Percentiles rank a stretch among this genome's conserved stretches.
phyloP scores from a whole-genome alignment of 2,888 invertebrate genomes.

The Augiades crinisus region DNA sequence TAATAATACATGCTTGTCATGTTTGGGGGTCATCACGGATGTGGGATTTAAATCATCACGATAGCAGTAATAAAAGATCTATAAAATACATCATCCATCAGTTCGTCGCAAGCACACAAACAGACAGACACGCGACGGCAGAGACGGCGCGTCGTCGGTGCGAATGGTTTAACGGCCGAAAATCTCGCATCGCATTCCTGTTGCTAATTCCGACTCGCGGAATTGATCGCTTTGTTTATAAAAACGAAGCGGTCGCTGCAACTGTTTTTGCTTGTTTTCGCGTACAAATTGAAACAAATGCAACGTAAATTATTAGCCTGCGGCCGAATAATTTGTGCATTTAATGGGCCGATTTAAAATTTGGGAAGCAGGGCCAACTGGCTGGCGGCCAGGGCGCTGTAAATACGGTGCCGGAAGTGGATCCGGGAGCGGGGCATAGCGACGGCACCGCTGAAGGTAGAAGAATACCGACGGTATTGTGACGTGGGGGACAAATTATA shows the following conservation, averaged over 20 bases:
- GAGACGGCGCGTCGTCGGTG: not conserved
- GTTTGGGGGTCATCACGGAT: too few relatives aligned
- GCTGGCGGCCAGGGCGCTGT: slow-evolving; percentile 54
- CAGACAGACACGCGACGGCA: not conserved
- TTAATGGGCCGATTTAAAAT: slow-evolving; percentile 48
- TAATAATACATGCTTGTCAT: too few relatives aligned
- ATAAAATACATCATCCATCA: too few relatives aligned
- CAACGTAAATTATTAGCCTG: slow-evolving; percentile 45
- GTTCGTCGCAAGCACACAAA: not conserved
- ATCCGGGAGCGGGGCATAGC: slow-evolving; percentile 35
- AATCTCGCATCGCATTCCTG: slow-evolving; percentile 19
- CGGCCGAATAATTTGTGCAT: slow-evolving; percentile 55
- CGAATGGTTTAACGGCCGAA: not conserved
- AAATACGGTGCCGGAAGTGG: slow-evolving; percentile 60
- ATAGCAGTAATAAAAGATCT: too few relatives aligned
- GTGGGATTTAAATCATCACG: too few relatives aligned
- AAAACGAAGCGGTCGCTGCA: slow-evolving; percentile 36
- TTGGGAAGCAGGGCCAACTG: slow-evolving; percentile 62
- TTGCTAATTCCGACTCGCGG: slow-evolving; percentile 34
- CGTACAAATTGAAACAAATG: slow-evolving; percentile 45
- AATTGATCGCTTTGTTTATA: slow-evolving; percentile 46
- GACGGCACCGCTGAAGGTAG: not conserved
- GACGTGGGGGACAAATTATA: too few relatives aligned
- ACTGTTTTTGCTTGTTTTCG: slow-evolving; percentile 47
- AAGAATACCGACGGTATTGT: not conserved